Conservation (phyloP, 2,113 vertebrate genomes). For the Poeciliopsis prolifica region DNA sequence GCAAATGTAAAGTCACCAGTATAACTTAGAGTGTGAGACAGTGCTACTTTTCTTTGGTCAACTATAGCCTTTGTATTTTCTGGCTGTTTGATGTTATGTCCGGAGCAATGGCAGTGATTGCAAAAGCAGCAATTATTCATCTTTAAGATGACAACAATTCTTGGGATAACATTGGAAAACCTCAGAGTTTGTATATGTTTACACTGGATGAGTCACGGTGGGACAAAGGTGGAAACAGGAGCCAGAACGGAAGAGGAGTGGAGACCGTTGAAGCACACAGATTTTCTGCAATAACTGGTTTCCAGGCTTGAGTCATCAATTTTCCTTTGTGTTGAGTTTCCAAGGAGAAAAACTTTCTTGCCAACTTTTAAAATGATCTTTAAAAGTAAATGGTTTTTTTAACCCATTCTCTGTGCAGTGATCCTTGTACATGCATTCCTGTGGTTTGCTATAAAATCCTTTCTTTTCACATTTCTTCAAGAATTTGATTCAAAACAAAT, state of each 20-base stretch:
- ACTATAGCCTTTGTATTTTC: not conserved
- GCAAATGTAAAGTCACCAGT: too few relatives aligned
- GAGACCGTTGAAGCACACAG: not conserved
- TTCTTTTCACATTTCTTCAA: not conserved
- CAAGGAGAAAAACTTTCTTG: not conserved
- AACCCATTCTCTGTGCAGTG: not conserved
- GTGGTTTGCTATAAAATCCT: not conserved
- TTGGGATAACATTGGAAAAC: not conserved
- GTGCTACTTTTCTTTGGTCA: not conserved
- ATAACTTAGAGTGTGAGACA: too few relatives aligned
- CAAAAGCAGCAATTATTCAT: not conserved
- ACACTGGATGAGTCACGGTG: slow-evolving; percentile 13
- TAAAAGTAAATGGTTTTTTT: not conserved
- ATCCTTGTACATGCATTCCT: not conserved
- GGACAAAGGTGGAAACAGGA: not conserved
- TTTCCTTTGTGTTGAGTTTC: not conserved
- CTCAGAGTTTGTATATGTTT: not conserved
- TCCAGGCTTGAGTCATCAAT: not conserved
- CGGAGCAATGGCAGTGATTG: not conserved
- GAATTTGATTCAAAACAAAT: not conserved
- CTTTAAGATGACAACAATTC: not conserved
- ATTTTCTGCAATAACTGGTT: not conserved
- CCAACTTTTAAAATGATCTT: not conserved
- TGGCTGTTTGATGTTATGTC: not conserved
- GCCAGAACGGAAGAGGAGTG: not conserved